Evolutionary conservation across 2,797 vertebrate species (phyloP).

Genomic region (Acrossocheilus wenchowensis): DNA sequence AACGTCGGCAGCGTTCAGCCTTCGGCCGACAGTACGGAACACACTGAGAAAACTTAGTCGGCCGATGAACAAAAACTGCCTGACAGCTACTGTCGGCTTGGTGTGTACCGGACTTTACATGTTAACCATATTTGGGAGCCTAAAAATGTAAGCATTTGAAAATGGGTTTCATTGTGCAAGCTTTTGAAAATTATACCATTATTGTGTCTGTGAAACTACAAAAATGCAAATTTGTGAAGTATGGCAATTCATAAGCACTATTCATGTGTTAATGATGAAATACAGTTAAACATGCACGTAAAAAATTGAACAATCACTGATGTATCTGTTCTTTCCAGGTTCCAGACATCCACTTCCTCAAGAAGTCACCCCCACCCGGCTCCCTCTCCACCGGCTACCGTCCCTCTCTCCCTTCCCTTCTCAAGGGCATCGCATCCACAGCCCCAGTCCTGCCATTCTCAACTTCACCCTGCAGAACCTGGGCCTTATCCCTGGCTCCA

Average conservation of each 20-base stretch:
- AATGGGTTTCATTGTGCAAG: too few relatives aligned
- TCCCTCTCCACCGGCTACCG: conserved; percentile 72
- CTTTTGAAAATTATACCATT: too few relatives aligned
- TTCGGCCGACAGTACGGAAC: too few relatives aligned
- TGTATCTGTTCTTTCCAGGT: conserved; percentile 61
- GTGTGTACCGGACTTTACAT: too few relatives aligned
- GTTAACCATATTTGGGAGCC: too few relatives aligned
- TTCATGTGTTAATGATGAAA: neutral
- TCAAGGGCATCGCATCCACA: conserved; percentile 73
- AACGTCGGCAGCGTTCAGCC: too few relatives aligned
- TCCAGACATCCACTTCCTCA: conserved; percentile 68
- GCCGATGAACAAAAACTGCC: too few relatives aligned
- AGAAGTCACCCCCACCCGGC: conserved; percentile 76
- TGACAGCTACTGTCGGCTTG: too few relatives aligned
- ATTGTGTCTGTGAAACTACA: too few relatives aligned
- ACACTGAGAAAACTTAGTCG: too few relatives aligned
- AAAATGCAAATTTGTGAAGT: neutral
- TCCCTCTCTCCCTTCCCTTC: conserved; percentile 74
- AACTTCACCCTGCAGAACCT: conserved; percentile 93
- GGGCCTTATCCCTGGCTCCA: conserved; percentile 80
- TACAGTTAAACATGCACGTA: neutral
- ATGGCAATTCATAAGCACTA: neutral
- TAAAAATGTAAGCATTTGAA: too few relatives aligned
- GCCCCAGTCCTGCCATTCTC: conserved; percentile 86
- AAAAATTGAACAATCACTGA: neutral